phyloP scores from a whole-genome alignment of 2,888 invertebrate species.

The Platycheirus rosarum region DNA sequence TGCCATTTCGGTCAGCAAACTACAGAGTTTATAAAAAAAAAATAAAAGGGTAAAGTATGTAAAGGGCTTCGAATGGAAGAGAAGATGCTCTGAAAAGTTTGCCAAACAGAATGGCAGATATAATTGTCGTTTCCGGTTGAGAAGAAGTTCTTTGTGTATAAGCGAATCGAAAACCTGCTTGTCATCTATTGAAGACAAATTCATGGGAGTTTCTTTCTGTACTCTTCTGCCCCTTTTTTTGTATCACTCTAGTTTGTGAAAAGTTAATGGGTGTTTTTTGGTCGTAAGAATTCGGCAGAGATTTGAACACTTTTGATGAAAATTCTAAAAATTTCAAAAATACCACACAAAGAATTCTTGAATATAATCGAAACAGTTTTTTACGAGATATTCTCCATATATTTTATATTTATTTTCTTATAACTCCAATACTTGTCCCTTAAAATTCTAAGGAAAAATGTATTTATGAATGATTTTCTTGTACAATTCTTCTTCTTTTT shows the following conservation, averaged over 20 bases:
- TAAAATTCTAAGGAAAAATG: no score
- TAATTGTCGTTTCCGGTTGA: conserved; percentile 70
- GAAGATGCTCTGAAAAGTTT: conserved; percentile 48
- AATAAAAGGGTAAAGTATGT: not conserved
- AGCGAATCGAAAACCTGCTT: conserved; percentile 66
- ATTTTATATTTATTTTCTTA: no score
- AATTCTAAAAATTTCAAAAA: not conserved
- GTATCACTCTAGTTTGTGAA: not conserved
- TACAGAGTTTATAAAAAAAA: not conserved
- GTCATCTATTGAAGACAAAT: conserved; percentile 58
- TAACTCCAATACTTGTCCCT: no score
- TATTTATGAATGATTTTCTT: not conserved
- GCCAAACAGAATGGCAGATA: conserved; percentile 59
- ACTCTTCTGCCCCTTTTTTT: not conserved
- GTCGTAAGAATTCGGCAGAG: not conserved
- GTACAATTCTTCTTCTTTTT: not conserved
- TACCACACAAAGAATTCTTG: no score
- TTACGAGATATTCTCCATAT: no score
- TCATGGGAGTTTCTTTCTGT: not conserved
- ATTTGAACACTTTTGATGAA: no score
- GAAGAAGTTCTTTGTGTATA: conserved; percentile 60
- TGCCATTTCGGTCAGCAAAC: conserved; percentile 14
- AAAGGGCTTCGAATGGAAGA: not conserved
- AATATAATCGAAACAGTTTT: no score
- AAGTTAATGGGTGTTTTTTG: not conserved